Conservation (phyloP, 1,140 invertebrate genomes). For the Drosophila insularis region DNA sequence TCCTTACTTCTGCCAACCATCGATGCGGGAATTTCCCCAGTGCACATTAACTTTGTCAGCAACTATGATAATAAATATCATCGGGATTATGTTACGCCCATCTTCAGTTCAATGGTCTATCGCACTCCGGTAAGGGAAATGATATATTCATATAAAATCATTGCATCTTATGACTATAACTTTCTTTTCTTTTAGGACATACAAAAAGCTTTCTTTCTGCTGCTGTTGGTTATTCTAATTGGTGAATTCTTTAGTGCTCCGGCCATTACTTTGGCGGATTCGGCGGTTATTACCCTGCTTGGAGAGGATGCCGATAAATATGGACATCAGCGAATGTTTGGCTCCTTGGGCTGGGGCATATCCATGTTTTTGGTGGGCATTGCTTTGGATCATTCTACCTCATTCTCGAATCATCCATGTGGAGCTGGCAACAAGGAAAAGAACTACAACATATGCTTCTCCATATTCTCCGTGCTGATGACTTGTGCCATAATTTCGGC, state of each 20-base stretch:
- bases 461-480: conserved; percentile 98
- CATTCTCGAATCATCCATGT: conserved; percentile 95
- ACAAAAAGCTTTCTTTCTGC: conserved; percentile 97
- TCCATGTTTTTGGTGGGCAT: conserved; percentile 99
- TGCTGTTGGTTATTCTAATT: conserved; percentile 95
- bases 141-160: conserved; percentile 35
- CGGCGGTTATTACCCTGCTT: conserved; percentile 94
- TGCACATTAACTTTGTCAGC: conserved; percentile 89
- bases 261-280: conserved; percentile 98
- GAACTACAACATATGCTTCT: conserved; percentile 99
- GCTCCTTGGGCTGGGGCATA: conserved; percentile 98
- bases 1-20: conserved; percentile 67
- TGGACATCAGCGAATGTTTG: conserved; percentile 99
- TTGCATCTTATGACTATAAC: too few relatives aligned
- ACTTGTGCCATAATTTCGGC: conserved; percentile 96
- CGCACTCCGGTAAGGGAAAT: conserved; percentile 83
- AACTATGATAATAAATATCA: conserved; percentile 92
- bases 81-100: conserved; percentile 92
- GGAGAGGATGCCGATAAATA: conserved; percentile 96
- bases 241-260: conserved; percentile 99
- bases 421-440: conserved; percentile 94
- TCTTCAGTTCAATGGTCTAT: conserved; percentile 97
- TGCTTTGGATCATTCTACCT: conserved; percentile 97
- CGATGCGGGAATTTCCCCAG: conserved; percentile 88
- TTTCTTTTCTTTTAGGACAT: conserved; percentile 87